Percentiles rank a stretch among this genome's conserved stretches.
Evolutionary conservation across 2,113 vertebrate species (phyloP).

Genomic region (Clarias gariepinus): DNA sequence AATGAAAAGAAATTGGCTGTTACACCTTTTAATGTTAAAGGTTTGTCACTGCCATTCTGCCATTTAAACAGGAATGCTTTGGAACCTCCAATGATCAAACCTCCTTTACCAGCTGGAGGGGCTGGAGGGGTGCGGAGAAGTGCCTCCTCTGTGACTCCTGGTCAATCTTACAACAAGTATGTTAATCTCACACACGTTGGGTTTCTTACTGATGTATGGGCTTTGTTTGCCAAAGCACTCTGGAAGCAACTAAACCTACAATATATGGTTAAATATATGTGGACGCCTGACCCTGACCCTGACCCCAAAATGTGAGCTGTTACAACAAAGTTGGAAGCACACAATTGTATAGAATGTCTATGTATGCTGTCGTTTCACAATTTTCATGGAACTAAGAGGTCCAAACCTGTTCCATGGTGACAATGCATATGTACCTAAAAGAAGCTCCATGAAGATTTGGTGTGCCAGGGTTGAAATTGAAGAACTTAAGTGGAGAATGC

Average conservation of each 20-base stretch:
- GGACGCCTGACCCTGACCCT: not conserved
- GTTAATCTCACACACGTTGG: not conserved
- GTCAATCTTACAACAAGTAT: slow-evolving; percentile 57
- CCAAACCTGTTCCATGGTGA: not conserved
- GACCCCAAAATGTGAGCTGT: not conserved
- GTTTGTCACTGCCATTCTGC: not conserved
- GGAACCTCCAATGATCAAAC: slow-evolving; percentile 71
- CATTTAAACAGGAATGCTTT: slow-evolving; percentile 15
- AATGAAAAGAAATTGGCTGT: not conserved
- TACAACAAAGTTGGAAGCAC: not conserved
- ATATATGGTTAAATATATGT: not conserved
- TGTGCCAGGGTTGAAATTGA: not conserved
- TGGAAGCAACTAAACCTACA: not conserved
- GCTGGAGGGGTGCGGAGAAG: slow-evolving; percentile 64
- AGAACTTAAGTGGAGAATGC: not conserved
- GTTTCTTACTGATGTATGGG: not conserved
- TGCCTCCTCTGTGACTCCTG: slow-evolving; percentile 63
- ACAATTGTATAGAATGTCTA: not conserved
- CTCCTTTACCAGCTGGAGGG: slow-evolving; percentile 64
- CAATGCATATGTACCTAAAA: not conserved
- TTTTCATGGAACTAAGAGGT: not conserved
- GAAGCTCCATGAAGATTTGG: not conserved
- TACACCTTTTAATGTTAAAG: not conserved
- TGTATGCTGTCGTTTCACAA: not conserved
- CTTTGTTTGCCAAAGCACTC: not conserved